Evolutionary conservation across 1,140 invertebrate species (phyloP).

Genomic region (Lerema accius): DNA sequence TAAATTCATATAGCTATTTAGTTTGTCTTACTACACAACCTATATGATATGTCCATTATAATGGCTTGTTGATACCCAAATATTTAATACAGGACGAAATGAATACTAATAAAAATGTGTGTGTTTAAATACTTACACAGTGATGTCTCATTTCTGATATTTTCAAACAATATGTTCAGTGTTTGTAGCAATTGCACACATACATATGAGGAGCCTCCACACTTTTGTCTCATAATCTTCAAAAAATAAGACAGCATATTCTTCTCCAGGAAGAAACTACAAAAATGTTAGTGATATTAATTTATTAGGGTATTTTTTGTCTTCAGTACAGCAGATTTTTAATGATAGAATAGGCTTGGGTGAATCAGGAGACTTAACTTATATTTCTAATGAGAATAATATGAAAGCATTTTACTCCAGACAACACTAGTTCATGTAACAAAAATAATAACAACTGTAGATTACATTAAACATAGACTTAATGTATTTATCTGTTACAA

Average conservation of each 20-base stretch:
- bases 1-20: no score
- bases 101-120: no score
- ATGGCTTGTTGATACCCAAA: no score
- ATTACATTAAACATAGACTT: background rate
- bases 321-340: background rate
- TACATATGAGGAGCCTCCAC: conserved; percentile 95
- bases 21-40: no score
- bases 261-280: conserved; percentile 98
- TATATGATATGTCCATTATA: no score
- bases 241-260: conserved; percentile 99
- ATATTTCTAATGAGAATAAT: background rate
- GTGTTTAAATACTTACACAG: conserved; percentile 95
- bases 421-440: background rate
- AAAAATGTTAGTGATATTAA: conserved; percentile 60
- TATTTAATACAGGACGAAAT: no score
- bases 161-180: conserved; percentile 99
- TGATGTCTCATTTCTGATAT: conserved; percentile 99
- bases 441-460: background rate
- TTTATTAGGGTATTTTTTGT: conserved; percentile 2
- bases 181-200: conserved; percentile 99
- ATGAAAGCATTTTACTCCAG: background rate
- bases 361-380: no score
- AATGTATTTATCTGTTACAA: background rate
- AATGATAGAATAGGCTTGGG: no score
- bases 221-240: conserved; percentile 98